These are phyloP conservation scores for Pseudomyrmex sp. DNA, from an alignment of 1,140 invertebrate genomes.

Conservation along the genomic window DNA sequence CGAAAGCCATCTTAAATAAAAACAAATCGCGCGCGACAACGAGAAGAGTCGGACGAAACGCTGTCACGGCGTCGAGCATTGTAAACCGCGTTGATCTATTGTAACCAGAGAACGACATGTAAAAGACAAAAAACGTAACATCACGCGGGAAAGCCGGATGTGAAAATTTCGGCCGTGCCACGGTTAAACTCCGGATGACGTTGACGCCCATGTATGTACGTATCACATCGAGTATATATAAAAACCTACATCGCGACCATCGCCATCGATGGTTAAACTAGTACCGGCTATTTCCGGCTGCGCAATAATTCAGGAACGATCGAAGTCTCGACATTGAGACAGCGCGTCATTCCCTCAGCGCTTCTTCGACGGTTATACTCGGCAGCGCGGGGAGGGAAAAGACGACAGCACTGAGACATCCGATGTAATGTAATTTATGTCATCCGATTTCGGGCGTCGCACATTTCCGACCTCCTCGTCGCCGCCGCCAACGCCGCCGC, in stretches of 20 bases:
- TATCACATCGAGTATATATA: not conserved
- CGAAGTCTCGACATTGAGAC: slow-evolving; percentile 30
- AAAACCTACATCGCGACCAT: slow-evolving; percentile 36
- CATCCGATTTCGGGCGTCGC: slow-evolving; percentile 45
- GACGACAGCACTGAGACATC: slow-evolving; percentile 36
- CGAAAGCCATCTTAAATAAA: slow-evolving; percentile 29
- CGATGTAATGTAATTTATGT: slow-evolving; percentile 50
- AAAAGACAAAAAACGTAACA: slow-evolving; percentile 56
- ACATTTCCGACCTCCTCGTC: slow-evolving; percentile 17
- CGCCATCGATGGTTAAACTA: slow-evolving; percentile 35
- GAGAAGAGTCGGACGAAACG: slow-evolving; percentile 25
- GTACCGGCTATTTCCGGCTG: slow-evolving; percentile 33
- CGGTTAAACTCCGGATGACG: slow-evolving; percentile 55
- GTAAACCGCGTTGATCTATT: slow-evolving; percentile 45
- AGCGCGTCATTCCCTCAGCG: slow-evolving; percentile 24
- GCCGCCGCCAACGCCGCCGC: no score
- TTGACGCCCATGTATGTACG: not conserved
- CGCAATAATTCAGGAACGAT: slow-evolving; percentile 52
- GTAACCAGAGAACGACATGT: slow-evolving; percentile 48
- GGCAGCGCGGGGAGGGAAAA: not conserved
- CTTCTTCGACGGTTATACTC: slow-evolving; percentile 5
- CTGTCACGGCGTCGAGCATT: slow-evolving; percentile 25
- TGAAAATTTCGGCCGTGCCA: slow-evolving; percentile 32
- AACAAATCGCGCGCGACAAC: not conserved
- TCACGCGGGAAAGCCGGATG: slow-evolving; percentile 39